Percentiles rank a stretch among this genome's conserved stretches.
Evolutionary conservation across 2,797 vertebrate genomes (phyloP).

Genomic region (Sorex maritimensis): DNA sequence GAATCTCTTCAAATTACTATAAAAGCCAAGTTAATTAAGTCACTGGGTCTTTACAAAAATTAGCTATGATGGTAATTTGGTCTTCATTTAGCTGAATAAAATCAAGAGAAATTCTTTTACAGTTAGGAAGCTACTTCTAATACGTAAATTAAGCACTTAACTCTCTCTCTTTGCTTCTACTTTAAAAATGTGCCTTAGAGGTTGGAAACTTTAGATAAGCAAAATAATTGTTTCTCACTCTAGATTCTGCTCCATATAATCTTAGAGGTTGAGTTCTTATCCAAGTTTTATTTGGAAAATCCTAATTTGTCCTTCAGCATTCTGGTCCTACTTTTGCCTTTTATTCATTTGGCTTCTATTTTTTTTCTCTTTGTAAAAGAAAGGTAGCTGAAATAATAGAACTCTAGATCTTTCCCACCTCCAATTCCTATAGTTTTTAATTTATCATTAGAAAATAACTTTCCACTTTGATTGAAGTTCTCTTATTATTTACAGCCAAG

Average conservation of each 20-base stretch:
- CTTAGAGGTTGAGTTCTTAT: not conserved
- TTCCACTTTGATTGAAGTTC: not conserved
- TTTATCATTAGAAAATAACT: not conserved
- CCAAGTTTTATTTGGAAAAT: not conserved
- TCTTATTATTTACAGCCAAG: not conserved
- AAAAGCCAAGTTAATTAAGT: conserved; percentile 70
- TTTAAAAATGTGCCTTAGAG: conserved; percentile 39
- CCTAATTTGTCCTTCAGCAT: not conserved
- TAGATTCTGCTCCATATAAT: not conserved
- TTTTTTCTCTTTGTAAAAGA: conserved; percentile 7
- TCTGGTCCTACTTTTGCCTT: not conserved
- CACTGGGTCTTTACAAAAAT: conserved; percentile 73
- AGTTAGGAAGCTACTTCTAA: not conserved
- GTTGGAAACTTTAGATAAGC: conserved; percentile 8
- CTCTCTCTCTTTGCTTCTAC: conserved; percentile 34
- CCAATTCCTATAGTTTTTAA: not conserved
- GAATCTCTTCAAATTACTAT: conserved; percentile 44
- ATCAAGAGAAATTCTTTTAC: conserved; percentile 54
- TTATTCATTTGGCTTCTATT: not conserved
- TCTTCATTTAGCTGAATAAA: conserved; percentile 65
- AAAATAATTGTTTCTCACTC: not conserved
- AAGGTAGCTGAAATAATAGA: conserved; percentile 38
- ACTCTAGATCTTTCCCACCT: conserved; percentile 24
- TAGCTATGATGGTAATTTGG: conserved; percentile 27
- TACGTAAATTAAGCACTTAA: conserved; percentile 46